Base-by-base conservation (phyloP, 2,888 invertebrate species). In the Panorpa germanica region DNA sequence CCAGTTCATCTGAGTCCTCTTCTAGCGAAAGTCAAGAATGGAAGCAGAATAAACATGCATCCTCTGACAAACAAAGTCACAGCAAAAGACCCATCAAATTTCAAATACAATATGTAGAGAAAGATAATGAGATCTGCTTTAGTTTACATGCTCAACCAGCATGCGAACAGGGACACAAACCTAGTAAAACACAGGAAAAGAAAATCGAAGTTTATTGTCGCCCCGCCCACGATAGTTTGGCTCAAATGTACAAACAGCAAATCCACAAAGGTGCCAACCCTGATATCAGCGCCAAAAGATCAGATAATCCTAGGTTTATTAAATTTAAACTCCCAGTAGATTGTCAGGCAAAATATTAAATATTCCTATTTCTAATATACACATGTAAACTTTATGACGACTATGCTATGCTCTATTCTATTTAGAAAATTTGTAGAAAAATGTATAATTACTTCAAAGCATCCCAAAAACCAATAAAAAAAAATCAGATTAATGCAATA, bases 111-210 rank as follows among this genome's bases (percentile, higher is more conserved):
- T 65, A 57, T 41, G 53, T 59, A 25, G 56, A 63, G 39, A 53
- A 55, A 36, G 52, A 57, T 25, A 57, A 55, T 1, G 51, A 66
- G 40, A 60, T 66, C 34, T 76, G 75, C 49, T 72, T 76, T 48
- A 63, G 68, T 4, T 52, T 58, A 7, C 53, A 51, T 9, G 59
- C 63, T 2, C 39, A 71, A 15, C 59, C 65, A 2, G 47, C 56
- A 3, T 77, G 76, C 50, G 53, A 55, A 33, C 45, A 51, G 0
- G 50, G 53, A 9, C 68, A 68, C 51, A 48, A 45, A 20, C 47
- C 56, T 4, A 44, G 43, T 4, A 48, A 49, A 2, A 56, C 50
- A 37, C 49, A 55, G 35, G 42, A 51, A n/a, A 64, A 63, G 44
- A 49, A 50, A 2, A 50, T 60, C 21, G 43, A 49, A n/a, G 55